Evolutionary conservation across 2,113 vertebrate genomes (phyloP).

Genomic region (Scytalopus superciliaris): DNA sequence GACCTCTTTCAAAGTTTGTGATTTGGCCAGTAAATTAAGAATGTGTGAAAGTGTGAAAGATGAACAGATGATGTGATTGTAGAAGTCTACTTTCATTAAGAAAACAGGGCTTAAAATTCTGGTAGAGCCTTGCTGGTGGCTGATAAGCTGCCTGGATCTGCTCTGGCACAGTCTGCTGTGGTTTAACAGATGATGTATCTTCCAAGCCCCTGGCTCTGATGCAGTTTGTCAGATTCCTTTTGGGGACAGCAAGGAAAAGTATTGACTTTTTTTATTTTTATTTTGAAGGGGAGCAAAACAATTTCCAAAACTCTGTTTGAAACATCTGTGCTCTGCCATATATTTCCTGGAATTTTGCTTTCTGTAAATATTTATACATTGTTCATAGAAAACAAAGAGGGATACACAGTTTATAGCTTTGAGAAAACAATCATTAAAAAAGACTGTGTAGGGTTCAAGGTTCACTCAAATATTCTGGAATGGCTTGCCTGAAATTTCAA

Average conservation of each 20-base stretch:
- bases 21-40: not conserved
- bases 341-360: not conserved
- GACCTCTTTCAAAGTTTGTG: not conserved
- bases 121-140: not conserved
- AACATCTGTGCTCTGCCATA: not conserved
- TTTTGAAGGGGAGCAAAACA: not conserved
- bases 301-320: not conserved
- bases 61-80: not conserved
- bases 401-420: not conserved
- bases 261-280: not conserved
- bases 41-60: not conserved
- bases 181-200: not conserved
- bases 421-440: not conserved
- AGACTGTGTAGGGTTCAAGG: not conserved
- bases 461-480: not conserved
- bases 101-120: not conserved
- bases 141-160: not conserved
- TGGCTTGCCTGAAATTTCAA: not conserved
- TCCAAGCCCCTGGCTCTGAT: not conserved
- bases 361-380: not conserved
- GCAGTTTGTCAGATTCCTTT: not conserved
- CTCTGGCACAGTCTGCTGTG: not conserved
- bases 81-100: not conserved
- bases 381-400: not conserved
- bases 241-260: not conserved